phyloP scores from a whole-genome alignment of 2,888 invertebrate genomes.

The Brachyopa scutellaris region DNA sequence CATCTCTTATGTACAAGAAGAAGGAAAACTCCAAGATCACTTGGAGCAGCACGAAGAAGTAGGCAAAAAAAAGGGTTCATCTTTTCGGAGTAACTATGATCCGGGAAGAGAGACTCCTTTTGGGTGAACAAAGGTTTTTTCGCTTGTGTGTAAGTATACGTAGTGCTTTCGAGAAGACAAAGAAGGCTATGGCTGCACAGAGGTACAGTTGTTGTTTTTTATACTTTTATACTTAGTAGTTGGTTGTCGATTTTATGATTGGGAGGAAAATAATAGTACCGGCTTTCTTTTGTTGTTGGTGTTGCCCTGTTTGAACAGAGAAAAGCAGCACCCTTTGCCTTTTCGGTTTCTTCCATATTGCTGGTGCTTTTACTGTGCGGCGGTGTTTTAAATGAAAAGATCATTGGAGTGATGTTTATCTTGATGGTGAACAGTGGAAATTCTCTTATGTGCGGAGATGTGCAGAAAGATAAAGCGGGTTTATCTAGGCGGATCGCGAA shows the following conservation, averaged over 20 bases:
- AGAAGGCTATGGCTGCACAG: constrained; percentile 46
- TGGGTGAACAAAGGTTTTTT: constrained; percentile 58
- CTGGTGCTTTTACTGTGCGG: constrained; percentile 15
- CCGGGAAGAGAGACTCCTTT: constrained; percentile 61
- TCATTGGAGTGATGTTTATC: constrained; percentile 64
- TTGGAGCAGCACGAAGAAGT: background rate
- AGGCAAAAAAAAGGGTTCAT: constrained; percentile 65
- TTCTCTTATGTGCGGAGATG: constrained; percentile 26
- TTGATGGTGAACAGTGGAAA: constrained; percentile 53
- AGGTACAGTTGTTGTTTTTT: constrained; percentile 72
- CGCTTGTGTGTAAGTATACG: no score
- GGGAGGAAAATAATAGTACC: constrained; percentile 65
- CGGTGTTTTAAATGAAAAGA: constrained; percentile 51
- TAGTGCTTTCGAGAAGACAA: constrained; percentile 66
- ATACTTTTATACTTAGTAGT: constrained; percentile 65
- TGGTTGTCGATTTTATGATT: constrained; percentile 69
- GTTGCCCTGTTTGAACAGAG: constrained; percentile 51
- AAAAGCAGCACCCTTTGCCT: constrained; percentile 65
- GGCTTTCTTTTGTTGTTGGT: constrained; percentile 65
- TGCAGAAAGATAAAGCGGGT: constrained; percentile 44
- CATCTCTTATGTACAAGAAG: constrained; percentile 24
- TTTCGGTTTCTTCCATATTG: constrained; percentile 3
- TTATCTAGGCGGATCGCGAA: constrained; percentile 52
- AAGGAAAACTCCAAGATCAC: constrained; percentile 56
- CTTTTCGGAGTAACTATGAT: constrained; percentile 42